phyloP scores from a whole-genome alignment of 2,888 invertebrate genomes.

The Harpalus rubripes region DNA sequence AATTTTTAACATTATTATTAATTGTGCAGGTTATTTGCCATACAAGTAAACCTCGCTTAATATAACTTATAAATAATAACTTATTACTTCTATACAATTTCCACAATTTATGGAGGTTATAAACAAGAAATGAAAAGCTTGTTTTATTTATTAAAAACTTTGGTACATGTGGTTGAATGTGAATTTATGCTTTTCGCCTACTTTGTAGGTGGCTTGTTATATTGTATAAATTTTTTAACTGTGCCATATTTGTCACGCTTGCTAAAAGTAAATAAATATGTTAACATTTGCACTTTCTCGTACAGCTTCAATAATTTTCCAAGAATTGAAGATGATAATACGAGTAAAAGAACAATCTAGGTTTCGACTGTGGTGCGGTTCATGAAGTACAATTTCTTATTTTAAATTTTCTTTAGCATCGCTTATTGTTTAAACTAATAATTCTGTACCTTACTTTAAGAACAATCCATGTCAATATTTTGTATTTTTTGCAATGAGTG shows the following conservation, averaged over 20 bases:
- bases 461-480: too few species aligned
- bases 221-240: background rate
- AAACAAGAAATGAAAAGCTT: conserved; percentile 14
- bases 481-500: too few species aligned
- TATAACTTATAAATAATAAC: background rate
- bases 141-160: conserved; percentile 24
- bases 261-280: too few species aligned
- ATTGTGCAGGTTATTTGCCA: conserved; percentile 13
- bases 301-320: too few species aligned
- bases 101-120: conserved; percentile 14
- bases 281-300: too few species aligned
- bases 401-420: too few species aligned
- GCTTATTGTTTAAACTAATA: too few species aligned
- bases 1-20: conserved; percentile 34
- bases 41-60: background rate
- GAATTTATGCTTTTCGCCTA: conserved; percentile 3
- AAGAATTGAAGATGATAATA: too few species aligned
- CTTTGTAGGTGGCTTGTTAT: conserved; percentile 10
- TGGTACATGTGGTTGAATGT: background rate
- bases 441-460: too few species aligned
- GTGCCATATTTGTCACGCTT: background rate
- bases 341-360: too few species aligned
- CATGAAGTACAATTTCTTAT: too few species aligned
- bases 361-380: too few species aligned
- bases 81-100: background rate